These are phyloP conservation scores for Macroteleia sp. DNA, from an alignment of 2,888 invertebrate species.

Conservation along the genomic window DNA sequence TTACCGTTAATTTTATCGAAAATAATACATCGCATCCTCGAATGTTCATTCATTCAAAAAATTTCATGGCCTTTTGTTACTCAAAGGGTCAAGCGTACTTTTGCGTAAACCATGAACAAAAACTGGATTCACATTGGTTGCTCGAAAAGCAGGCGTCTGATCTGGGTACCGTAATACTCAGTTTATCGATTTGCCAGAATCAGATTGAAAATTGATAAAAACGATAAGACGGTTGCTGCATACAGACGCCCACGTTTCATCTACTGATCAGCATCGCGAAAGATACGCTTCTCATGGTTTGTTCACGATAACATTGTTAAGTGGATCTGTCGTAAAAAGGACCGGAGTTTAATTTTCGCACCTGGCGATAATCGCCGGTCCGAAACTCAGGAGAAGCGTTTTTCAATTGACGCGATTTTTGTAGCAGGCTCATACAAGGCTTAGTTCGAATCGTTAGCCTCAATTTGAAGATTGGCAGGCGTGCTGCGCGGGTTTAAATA, in stretches of 20 bases:
- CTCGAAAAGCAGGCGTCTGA: neutral
- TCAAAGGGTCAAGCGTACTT: too few species aligned
- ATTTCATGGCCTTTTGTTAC: too few species aligned
- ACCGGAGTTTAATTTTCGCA: conserved; percentile 1
- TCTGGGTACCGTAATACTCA: neutral
- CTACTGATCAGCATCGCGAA: conserved; percentile 1
- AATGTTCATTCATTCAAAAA: too few species aligned
- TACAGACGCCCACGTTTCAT: conserved; percentile 5
- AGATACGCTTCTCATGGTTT: neutral
- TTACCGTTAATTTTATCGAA: too few species aligned
- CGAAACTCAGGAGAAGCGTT: too few species aligned
- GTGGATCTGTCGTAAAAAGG: neutral
- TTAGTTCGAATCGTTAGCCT: conserved; percentile 24
- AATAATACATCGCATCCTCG: too few species aligned
- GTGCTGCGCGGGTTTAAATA: neutral
- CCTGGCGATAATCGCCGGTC: conserved; percentile 15
- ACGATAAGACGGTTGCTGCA: conserved; percentile 3
- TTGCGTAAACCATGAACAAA: too few species aligned
- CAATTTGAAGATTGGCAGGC: conserved; percentile 15
- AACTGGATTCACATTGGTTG: neutral
- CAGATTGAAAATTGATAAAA: conserved; percentile 31
- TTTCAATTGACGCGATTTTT: too few species aligned
- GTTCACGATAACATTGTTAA: neutral
- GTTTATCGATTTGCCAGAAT: conserved; percentile 22
- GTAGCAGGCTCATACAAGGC: too few species aligned